A percentile compares a stretch with the other conserved stretches of the same genome.
Evolutionary conservation across 1,140 invertebrate species (phyloP).

Genomic region (Anastrepha obliqua): DNA sequence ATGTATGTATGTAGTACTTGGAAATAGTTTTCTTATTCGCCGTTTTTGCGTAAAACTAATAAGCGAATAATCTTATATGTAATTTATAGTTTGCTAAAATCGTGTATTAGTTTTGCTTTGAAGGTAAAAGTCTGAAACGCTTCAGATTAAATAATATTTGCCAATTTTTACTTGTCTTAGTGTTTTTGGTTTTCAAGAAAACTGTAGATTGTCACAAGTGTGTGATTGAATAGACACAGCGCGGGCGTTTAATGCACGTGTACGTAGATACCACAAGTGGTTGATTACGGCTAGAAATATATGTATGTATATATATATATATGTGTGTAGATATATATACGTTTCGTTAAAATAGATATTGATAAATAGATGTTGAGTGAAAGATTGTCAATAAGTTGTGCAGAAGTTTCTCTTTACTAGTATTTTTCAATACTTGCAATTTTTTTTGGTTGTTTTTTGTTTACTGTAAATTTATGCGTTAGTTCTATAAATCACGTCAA

Average conservation of each 20-base stretch:
- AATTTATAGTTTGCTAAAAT: slow-evolving; percentile 21
- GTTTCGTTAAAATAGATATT: neutral
- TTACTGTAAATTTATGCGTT: neutral
- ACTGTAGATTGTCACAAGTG: slow-evolving; percentile 46
- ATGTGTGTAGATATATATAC: neutral
- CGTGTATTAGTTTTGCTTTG: slow-evolving; percentile 21
- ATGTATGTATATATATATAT: neutral
- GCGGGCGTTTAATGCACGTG: slow-evolving; percentile 24
- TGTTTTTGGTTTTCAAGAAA: slow-evolving; percentile 15
- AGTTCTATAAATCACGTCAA: slow-evolving; percentile 41
- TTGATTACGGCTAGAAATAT: slow-evolving; percentile 26
- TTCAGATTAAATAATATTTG: slow-evolving; percentile 16
- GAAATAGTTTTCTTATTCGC: neutral
- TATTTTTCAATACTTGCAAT: slow-evolving; percentile 1
- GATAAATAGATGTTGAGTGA: neutral
- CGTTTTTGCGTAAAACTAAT: neutral
- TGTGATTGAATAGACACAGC: slow-evolving; percentile 44
- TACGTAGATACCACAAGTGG: neutral
- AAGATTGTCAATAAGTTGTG: slow-evolving; percentile 52
- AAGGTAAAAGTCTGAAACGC: slow-evolving; percentile 48
- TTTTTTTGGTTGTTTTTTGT: slow-evolving; percentile 14
- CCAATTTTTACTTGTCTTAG: neutral
- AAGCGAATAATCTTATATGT: neutral
- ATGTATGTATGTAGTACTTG: neutral
- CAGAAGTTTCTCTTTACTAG: neutral